Percentiles rank a stretch among this genome's conserved stretches.
These are phyloP conservation scores for Margaritifera margaritifera DNA, from an alignment of 2,888 invertebrate genomes.

Conservation along the genomic window DNA sequence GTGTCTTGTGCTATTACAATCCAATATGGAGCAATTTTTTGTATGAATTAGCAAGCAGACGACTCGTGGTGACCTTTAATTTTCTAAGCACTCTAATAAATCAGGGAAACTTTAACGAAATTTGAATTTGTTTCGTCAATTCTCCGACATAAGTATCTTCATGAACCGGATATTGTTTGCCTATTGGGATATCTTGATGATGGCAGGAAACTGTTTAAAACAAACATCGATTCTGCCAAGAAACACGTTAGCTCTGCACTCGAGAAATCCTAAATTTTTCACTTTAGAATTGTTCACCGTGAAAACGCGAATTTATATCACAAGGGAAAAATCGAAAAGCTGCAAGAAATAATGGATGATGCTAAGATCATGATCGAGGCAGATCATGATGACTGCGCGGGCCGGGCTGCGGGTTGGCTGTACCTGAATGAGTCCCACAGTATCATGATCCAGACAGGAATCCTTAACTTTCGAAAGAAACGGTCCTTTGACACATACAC, in stretches of 20 bases:
- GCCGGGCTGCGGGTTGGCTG: slow-evolving; percentile 46
- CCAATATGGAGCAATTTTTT: not conserved
- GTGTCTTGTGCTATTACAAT: too few species aligned
- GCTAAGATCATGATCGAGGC: slow-evolving; percentile 43
- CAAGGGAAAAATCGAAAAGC: slow-evolving; percentile 38
- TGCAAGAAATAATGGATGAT: slow-evolving; percentile 35
- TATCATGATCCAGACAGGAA: slow-evolving; percentile 26
- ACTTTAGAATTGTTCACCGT: slow-evolving; percentile 40
- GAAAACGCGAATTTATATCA: slow-evolving; percentile 41
- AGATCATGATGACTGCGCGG: slow-evolving; percentile 37
- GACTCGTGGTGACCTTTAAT: slow-evolving; percentile 33
- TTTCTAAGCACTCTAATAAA: slow-evolving; percentile 41
- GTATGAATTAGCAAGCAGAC: slow-evolving; percentile 12
- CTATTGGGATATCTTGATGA: slow-evolving; percentile 36
- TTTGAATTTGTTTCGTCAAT: slow-evolving; percentile 23
- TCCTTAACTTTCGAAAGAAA: slow-evolving; percentile 35
- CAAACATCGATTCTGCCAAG: slow-evolving; percentile 36
- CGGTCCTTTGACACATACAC: slow-evolving; percentile 25
- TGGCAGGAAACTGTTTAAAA: slow-evolving; percentile 32
- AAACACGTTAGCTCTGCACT: slow-evolving; percentile 27
- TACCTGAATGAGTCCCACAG: slow-evolving; percentile 42
- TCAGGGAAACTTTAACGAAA: slow-evolving; percentile 31
- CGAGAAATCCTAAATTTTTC: slow-evolving; percentile 39
- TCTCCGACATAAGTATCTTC: slow-evolving; percentile 11
- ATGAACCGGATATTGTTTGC: slow-evolving; percentile 32